Conservation (phyloP, 1,140 invertebrate genomes). For the Diuraphis noxia region DNA sequence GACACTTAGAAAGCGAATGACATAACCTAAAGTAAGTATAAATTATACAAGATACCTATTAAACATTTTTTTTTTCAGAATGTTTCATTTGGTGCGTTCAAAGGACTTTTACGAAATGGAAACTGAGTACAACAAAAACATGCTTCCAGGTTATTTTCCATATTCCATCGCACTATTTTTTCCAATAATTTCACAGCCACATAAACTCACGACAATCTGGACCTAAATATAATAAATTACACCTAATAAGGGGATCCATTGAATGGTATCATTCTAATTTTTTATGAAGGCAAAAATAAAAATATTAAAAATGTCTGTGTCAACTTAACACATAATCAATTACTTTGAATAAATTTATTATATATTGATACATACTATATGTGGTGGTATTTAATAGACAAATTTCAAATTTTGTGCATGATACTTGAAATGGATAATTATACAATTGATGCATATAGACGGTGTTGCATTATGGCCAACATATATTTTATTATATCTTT, state of each 20-base stretch:
- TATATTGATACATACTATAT: too few relatives aligned
- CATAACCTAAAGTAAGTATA: neutral
- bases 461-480: neutral
- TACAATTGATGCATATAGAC: neutral
- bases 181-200: too few relatives aligned
- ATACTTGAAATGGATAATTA: neutral
- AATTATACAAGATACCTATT: neutral
- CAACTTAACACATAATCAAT: neutral
- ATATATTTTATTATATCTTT: neutral
- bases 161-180: neutral
- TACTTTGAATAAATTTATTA: too few relatives aligned
- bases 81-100: slow-evolving; percentile 53
- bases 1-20: neutral
- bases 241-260: neutral
- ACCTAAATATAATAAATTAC: neutral
- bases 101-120: slow-evolving; percentile 56
- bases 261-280: neutral
- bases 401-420: neutral
- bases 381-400: neutral
- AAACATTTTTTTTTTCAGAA: slow-evolving; percentile 53
- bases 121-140: slow-evolving; percentile 58
- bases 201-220: neutral
- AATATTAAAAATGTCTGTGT: neutral
- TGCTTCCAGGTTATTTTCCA: slow-evolving; percentile 56
- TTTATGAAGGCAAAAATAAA: neutral